phyloP scores from a whole-genome alignment of 2,888 invertebrate genomes.

The Nomada lathburiana region DNA sequence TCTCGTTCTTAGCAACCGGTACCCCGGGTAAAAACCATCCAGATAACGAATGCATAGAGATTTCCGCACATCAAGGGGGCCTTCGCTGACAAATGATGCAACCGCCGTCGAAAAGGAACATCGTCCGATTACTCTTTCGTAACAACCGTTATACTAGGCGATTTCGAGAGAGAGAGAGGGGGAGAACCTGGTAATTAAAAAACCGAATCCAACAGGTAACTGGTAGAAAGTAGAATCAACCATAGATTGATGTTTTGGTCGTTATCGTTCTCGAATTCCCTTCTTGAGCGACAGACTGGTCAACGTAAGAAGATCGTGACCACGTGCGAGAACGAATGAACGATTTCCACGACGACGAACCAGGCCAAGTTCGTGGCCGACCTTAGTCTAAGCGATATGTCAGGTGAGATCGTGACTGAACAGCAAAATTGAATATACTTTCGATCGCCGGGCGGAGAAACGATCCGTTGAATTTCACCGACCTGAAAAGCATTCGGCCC shows the following conservation, averaged over 20 bases:
- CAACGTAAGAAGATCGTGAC: conserved; percentile 9
- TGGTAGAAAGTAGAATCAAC: conserved; percentile 16
- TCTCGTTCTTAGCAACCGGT: conserved; percentile 15
- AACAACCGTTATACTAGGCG: conserved; percentile 13
- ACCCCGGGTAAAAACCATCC: conserved; percentile 20
- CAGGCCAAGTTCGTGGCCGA: conserved; percentile 62
- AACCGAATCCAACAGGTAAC: background rate
- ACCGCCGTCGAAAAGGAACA: background rate
- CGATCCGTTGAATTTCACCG: conserved; percentile 79
- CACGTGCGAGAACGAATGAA: background rate
- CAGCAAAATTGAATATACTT: conserved; percentile 73
- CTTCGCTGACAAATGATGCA: conserved; percentile 8
- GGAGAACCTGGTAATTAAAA: background rate
- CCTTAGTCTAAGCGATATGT: conserved; percentile 42
- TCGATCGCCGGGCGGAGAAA: conserved; percentile 72
- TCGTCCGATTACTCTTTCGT: conserved; percentile 15
- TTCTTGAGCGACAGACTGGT: conserved; percentile 35
- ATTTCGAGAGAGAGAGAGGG: background rate
- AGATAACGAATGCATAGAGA: conserved; percentile 33
- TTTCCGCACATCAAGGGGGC: background rate
- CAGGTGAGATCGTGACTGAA: conserved; percentile 65
- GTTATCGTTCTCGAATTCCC: background rate
- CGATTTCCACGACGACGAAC: conserved; percentile 33
- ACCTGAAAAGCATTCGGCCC: conserved; percentile 76
- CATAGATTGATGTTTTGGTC: conserved; percentile 3